Conservation (phyloP, 2,888 invertebrate genomes). For the Drosophila planitibia region DNA sequence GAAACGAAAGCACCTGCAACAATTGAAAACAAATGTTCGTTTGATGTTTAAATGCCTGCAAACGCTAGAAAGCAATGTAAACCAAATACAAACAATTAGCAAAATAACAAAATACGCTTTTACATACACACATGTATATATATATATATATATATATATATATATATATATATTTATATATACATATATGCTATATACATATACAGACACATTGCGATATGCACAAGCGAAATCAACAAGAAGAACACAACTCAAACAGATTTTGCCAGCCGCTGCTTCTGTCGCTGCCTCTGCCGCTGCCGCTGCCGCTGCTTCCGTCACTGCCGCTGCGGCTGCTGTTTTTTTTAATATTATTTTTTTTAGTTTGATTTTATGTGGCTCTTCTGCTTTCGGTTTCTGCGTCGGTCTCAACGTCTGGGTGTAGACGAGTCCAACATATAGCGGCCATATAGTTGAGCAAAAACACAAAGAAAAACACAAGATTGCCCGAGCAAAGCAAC, state of each 20-base stretch:
- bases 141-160: not conserved
- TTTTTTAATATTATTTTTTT: slow-evolving; percentile 2
- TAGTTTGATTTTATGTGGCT: slow-evolving; percentile 31
- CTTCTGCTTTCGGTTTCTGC: slow-evolving; percentile 26
- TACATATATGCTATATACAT: not conserved
- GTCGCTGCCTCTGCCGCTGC: slow-evolving; percentile 30
- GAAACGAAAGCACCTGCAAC: slow-evolving; percentile 9
- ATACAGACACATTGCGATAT: slow-evolving; percentile 1
- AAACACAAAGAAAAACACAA: slow-evolving; percentile 11
- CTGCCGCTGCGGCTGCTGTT: slow-evolving; percentile 17
- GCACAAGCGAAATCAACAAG: slow-evolving; percentile 15
- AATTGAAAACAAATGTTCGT: slow-evolving; percentile 21
- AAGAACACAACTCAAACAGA: slow-evolving; percentile 53
- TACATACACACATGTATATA: slow-evolving; percentile 16
- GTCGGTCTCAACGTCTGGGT: slow-evolving; percentile 38
- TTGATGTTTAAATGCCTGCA: slow-evolving; percentile 23
- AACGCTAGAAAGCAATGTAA: slow-evolving; percentile 38
- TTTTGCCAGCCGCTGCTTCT: slow-evolving; percentile 62
- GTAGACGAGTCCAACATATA: slow-evolving; percentile 50
- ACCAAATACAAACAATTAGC: slow-evolving; percentile 74
- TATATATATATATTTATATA: not conserved
- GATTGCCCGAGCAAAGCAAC: not conserved
- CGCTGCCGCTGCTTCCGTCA: slow-evolving; percentile 20
- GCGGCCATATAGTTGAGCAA: slow-evolving; percentile 59
- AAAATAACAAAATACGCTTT: slow-evolving; percentile 58